Conservation (phyloP, 1,140 invertebrate species). For the Drosophila gunungcola region DNA sequence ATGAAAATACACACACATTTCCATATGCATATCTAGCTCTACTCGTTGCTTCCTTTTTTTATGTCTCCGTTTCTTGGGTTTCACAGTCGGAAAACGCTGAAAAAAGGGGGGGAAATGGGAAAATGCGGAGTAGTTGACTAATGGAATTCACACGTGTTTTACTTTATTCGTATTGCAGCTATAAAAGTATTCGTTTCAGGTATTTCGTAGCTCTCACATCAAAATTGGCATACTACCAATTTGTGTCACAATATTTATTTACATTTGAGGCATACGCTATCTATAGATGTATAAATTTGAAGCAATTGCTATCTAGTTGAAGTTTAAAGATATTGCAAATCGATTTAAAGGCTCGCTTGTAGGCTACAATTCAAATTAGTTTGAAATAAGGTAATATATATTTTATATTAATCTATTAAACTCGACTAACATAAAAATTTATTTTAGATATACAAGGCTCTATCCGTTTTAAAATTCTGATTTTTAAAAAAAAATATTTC, state of each 20-base stretch:
- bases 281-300: too few species aligned
- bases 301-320: too few species aligned
- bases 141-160: slow-evolving; percentile 45
- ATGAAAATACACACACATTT: slow-evolving; percentile 1
- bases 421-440: too few species aligned
- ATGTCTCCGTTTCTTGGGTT: slow-evolving; percentile 35
- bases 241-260: neutral
- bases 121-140: slow-evolving; percentile 2
- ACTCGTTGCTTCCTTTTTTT: slow-evolving; percentile 22
- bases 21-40: slow-evolving; percentile 18
- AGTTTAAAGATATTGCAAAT: neutral
- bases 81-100: slow-evolving; percentile 13
- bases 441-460: too few species aligned
- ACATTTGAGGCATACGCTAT: neutral
- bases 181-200: slow-evolving; percentile 34
- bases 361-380: too few species aligned
- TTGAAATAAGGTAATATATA: too few species aligned
- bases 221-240: slow-evolving; percentile 13
- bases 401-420: too few species aligned
- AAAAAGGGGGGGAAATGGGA: neutral
- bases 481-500: too few species aligned
- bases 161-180: slow-evolving; percentile 33
- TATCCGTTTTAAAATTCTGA: too few species aligned
- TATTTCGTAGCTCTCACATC: slow-evolving; percentile 16
- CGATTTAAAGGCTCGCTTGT: neutral